Evolutionary conservation across 1,140 invertebrate species (phyloP).

Genomic region (Steinernema feltiae): DNA sequence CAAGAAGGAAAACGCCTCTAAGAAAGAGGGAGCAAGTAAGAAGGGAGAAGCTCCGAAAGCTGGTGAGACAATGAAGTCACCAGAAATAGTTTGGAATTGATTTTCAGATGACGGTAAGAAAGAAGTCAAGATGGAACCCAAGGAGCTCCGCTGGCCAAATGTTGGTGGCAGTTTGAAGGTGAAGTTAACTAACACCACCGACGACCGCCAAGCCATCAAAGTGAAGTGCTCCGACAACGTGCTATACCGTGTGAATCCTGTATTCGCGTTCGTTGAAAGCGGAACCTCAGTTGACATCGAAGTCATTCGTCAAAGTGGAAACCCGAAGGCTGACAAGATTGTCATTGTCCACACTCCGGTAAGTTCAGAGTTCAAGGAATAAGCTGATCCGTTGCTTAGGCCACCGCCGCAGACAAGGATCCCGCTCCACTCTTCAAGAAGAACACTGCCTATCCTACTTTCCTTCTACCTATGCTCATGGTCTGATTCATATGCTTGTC

Average conservation of each 20-base stretch:
- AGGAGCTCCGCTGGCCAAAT: neutral
- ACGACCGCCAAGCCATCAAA: neutral
- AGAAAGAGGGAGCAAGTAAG: too few species aligned
- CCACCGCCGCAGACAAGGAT: too few species aligned
- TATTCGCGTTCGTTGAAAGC: neutral
- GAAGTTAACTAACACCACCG: neutral
- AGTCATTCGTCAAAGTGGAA: too few species aligned
- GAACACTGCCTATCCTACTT: neutral
- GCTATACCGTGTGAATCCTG: neutral
- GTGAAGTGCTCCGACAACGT: neutral
- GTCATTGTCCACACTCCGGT: too few species aligned
- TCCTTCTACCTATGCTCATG: neutral
- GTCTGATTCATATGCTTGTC: neutral
- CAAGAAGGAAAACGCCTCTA: too few species aligned
- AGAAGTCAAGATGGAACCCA: neutral
- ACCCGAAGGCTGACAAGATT: too few species aligned
- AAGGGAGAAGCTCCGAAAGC: too few species aligned
- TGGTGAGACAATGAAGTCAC: too few species aligned
- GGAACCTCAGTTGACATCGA: too few species aligned
- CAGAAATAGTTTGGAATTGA: neutral
- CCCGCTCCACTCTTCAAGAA: neutral
- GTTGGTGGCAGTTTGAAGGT: neutral
- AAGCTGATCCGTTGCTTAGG: too few species aligned
- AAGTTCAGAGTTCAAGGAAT: too few species aligned
- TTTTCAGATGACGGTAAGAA: neutral